Conservation (phyloP, 2,888 invertebrate genomes). For the Drosophila paramelanica region DNA sequence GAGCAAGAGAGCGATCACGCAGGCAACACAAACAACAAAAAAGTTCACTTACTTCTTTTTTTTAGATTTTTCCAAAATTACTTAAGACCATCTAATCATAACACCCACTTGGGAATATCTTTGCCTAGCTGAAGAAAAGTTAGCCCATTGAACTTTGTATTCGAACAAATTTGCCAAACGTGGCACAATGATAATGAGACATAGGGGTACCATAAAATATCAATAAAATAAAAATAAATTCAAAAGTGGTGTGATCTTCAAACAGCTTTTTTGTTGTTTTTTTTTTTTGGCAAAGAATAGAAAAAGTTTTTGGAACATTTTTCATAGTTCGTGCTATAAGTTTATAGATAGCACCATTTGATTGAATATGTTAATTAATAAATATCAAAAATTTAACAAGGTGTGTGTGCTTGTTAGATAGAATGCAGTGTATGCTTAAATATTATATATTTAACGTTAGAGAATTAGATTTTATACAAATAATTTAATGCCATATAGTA, state of each 20-base stretch:
- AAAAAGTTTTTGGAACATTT: not conserved
- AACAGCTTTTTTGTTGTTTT: not conserved
- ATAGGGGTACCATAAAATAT: not conserved
- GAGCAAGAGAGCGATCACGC: not conserved
- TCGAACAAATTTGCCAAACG: conserved; percentile 6
- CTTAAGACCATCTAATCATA: conserved; percentile 25
- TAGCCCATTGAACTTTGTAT: conserved; percentile 40
- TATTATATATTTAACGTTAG: no score
- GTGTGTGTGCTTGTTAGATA: no score
- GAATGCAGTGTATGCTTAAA: no score
- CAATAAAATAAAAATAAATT: not conserved
- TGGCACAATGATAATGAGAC: conserved; percentile 4
- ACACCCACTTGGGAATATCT: conserved; percentile 19
- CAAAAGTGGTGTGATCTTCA: conserved; percentile 4
- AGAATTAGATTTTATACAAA: no score
- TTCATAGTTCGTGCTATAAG: not conserved
- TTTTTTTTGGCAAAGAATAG: not conserved
- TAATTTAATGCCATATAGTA: no score
- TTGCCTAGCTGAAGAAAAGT: not conserved
- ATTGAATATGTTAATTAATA: not conserved
- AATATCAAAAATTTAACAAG: not conserved
- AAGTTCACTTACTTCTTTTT: conserved; percentile 8
- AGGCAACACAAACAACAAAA: conserved; percentile 11
- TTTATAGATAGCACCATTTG: not conserved
- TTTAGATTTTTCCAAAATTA: conserved; percentile 4